A percentile compares a stretch with the other conserved stretches of the same genome.
Conservation (phyloP, 2,888 invertebrate species). For the Tenthredo notha region DNA sequence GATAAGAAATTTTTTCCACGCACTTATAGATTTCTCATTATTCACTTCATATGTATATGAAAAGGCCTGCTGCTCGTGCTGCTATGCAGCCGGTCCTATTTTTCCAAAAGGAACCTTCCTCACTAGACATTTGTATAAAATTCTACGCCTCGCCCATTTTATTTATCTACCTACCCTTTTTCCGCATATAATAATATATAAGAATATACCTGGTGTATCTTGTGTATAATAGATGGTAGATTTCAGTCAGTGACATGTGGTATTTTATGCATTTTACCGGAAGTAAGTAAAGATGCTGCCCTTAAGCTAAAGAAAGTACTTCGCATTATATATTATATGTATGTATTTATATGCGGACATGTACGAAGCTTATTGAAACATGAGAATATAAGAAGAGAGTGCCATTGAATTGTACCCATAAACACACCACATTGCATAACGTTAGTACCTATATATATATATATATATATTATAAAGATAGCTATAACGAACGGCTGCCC, state of each 20-base stretch:
- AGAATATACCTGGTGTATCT: not conserved
- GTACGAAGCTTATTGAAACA: not conserved
- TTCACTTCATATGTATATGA: not conserved
- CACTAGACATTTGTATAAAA: not conserved
- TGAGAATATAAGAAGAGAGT: not conserved
- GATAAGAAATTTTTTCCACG: too few relatives aligned
- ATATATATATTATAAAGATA: not conserved
- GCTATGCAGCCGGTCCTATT: not conserved
- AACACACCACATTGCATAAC: not conserved
- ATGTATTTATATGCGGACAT: not conserved
- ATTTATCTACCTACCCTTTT: not conserved
- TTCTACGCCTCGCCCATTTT: not conserved
- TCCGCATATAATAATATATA: not conserved
- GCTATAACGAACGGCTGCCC: not conserved
- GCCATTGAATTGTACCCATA: not conserved
- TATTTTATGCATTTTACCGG: not conserved
- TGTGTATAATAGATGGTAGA: too few relatives aligned
- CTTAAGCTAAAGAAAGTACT: not conserved
- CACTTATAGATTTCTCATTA: not conserved
- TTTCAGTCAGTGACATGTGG: not conserved
- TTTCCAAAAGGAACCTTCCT: not conserved
- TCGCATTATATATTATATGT: too few relatives aligned
- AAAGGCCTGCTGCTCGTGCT: not conserved
- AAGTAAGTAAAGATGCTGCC: conserved; percentile 9
- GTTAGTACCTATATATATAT: not conserved